Evolutionary conservation across 2,797 vertebrate genomes (phyloP), one percentile per base, ranked within the genome.

Genomic region (Taenioides sp.): DNA sequence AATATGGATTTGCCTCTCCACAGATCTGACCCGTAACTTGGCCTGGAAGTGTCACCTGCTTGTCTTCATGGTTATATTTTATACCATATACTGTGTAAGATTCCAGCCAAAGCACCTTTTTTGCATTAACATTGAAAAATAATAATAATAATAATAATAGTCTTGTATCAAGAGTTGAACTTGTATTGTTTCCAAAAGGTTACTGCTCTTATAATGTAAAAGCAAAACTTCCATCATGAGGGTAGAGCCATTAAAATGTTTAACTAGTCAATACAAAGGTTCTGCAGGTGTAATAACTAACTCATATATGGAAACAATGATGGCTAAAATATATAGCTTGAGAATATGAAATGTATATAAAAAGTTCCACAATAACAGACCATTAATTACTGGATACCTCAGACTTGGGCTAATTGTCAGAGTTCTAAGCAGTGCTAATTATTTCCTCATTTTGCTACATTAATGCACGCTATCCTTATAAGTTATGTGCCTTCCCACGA

Each of bases 391-490:
- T 81, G 74, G 58, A 40, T 74, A 74, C 76, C 73, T 87, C 80
- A 83, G 64, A 79, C 40, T 63, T 54, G 37, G 71, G 75, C 62
- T 85, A 76, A 80, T 86, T 85, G 80, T 87, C 77, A 84, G 49
- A 50, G 76, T 74, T 64, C 55, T 70, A 70, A 71, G 68, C 81
- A 83, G 81, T 73, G 37, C 77, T 85, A 89, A 92, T 92, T 92
- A 91, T 80, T 70, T 60, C 62, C 54, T 84, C 74, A 70, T 81
- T 86, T 86, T 58, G 84, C 73, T 71, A 55, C 58, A 81, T 73
- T 70, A 77, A 80, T 71, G 65, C 34, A 65, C 73, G 28, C 25
- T 57, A 80, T 87, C 72, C 62, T 72, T 65, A 79, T 70, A 27
- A 71, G 64, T 71, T 31, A 77, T 27, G 23, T 49, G 87, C 63